Base-by-base conservation (phyloP, 2,888 invertebrate genomes). In the Dromius quadrimaculatus region DNA sequence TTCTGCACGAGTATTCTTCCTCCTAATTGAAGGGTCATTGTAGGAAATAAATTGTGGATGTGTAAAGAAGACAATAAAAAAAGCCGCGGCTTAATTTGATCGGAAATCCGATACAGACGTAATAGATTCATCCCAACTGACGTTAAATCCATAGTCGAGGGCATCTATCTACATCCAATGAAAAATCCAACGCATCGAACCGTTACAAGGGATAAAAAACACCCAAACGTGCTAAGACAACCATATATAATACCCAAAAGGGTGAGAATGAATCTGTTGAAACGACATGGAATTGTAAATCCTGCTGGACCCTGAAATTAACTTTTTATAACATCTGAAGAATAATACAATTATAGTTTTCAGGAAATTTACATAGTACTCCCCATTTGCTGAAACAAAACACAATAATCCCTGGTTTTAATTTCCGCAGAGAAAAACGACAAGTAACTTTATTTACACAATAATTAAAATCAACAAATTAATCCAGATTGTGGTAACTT, bases 51-150 rank as follows among this genome's bases (percentile, higher is more conserved):
- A 59, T 59, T 36, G 59, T 57, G 20, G 63, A 45, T 43, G 45
- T 43, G 43, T 63, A 63, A 63, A 63, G 63, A 63, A 63, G 43
- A 43, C 63, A 63, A 63, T 63, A 63, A 63, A 63, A 63, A 63
- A 63, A 32, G 17, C 45, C 63, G 43, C 22, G 28, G 43, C 45
- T 63, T 63, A 63, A 63, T 63, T 63, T 63, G 63, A 63, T 63
- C 63, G 43, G 23, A 63, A 43, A 43, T 45, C 38, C 45, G 63
- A 63, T 63, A 63, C 63, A 47, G 38, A 38, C 22, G 47, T 9
- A 19, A 47, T 20, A 63, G 36, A 59, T 59, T 59, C 59, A 59
- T 59, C 59, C 59, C 36, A 36, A 11, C 36, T 59, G 59, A 59
- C 59, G 36, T 59, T 59, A 59, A 59, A 59, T 59, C 59, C 20